phyloP scores from a whole-genome alignment of 1,140 invertebrate species.

The Cherax destructor region DNA sequence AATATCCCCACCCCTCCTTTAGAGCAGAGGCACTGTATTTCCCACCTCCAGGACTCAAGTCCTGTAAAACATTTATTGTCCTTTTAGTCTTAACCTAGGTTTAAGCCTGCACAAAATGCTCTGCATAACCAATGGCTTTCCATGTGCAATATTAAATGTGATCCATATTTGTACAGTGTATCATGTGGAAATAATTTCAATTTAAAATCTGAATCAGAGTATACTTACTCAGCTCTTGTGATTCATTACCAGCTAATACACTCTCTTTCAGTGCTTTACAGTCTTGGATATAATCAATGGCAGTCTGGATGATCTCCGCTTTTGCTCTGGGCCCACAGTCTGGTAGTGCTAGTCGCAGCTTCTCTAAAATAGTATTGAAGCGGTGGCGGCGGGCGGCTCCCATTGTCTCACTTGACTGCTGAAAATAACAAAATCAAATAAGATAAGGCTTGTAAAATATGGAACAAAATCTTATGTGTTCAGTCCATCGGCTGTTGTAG shows the following conservation, averaged over 20 bases:
- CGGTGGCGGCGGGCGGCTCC: conserved; percentile 51
- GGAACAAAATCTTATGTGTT: not conserved
- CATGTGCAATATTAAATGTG: no score
- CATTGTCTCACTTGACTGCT: conserved; percentile 27
- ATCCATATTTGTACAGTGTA: no score
- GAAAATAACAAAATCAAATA: not conserved
- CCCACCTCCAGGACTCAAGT: no score
- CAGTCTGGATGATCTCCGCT: conserved; percentile 35
- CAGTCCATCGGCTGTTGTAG: not conserved
- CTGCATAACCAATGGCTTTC: no score
- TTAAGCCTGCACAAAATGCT: no score
- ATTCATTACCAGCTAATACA: conserved; percentile 35
- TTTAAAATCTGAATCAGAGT: no score
- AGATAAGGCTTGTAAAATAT: not conserved
- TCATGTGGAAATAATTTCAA: no score
- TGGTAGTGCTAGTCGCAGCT: conserved; percentile 32
- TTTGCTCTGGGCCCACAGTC: conserved; percentile 36
- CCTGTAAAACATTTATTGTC: no score
- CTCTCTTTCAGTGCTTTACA: conserved; percentile 40
- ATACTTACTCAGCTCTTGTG: conserved; percentile 52
- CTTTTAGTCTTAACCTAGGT: no score
- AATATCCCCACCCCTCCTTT: no score
- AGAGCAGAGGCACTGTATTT: no score
- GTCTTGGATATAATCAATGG: conserved; percentile 46
- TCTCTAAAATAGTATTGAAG: conserved; percentile 45